A percentile compares a stretch with the other conserved stretches of the same genome.
phyloP scores from a whole-genome alignment of 2,888 invertebrate genomes.

The Malthinus flaveolus region DNA sequence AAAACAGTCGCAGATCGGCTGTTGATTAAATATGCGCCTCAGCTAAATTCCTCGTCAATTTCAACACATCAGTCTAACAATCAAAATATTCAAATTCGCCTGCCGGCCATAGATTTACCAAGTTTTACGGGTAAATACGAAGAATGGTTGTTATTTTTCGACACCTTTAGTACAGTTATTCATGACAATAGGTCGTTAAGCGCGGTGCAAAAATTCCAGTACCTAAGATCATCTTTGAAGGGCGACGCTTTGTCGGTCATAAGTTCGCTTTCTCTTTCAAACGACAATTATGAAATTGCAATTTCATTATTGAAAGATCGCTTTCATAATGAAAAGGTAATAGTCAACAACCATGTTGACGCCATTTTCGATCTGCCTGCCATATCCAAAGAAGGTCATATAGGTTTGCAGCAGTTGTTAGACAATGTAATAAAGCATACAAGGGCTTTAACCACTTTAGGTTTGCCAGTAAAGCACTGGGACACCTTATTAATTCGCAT shows the following conservation, averaged over 20 bases:
- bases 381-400: background rate
- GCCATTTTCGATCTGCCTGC: background rate
- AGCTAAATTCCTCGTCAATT: no score
- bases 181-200: constrained; percentile 6
- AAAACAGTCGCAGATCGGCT: no score
- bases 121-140: constrained; percentile 8
- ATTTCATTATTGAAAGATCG: background rate
- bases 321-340: background rate
- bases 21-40: no score
- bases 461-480: background rate
- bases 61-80: no score
- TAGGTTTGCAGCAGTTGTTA: background rate
- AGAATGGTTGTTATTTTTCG: constrained; percentile 13
- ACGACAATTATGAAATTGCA: background rate
- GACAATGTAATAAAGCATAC: background rate
- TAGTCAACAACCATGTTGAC: constrained; percentile 1
- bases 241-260: background rate
- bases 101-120: constrained; percentile 16
- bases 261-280: background rate
- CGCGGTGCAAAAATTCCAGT: constrained; percentile 17
- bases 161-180: constrained; percentile 11
- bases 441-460: background rate
- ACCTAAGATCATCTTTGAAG: constrained; percentile 2
- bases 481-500: background rate
- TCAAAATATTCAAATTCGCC: no score